Base-by-base conservation (phyloP, 2,113 vertebrate species). In the Apeltes quadracus region DNA sequence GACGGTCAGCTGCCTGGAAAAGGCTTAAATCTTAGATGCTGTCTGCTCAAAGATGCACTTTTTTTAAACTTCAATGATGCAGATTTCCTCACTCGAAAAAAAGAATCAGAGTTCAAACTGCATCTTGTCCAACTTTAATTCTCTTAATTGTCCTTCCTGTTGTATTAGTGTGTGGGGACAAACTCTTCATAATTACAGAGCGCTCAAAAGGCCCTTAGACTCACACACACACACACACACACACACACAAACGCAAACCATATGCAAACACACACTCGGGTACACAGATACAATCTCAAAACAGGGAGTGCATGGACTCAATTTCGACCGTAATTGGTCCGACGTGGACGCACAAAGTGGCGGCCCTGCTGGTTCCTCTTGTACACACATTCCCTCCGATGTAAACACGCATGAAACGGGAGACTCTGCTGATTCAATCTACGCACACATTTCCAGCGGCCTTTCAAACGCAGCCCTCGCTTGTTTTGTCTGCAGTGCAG, bases 401-500 rank as follows among this genome's bases (percentile, higher is more conserved):
- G 46, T 83, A 87, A 85, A 88, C 85, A 88, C 68, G 68, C 57
- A 75, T 68, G 79, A 83, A 88, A 91, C 77, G 58, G 46, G 75
- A 87, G 81, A 88, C 65, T 44, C 55, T 53, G 53, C 16, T 51
- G 84, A 85, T 86, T 83, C 69, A 76, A 75, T 85, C 72, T 46
- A 55, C 59, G 69, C 70, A 65, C 64, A 53, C 29, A 65, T 64
- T 67, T 84, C 27, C 72, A 84, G 51, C 76, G 78, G 75, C 56
- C 78, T 66, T n/a, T 78, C 46, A 66, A 84, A 84, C 20, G 44
- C 76, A 79, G 82, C 38, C 63, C 57, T 72, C 57, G 61, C 84
- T 74, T 86, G 87, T 87, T 91, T 91, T 84, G 88, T 89, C 89
- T 87, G 78, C 81, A 84, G 78, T 72, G 83, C 48, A 81, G 85